Evolutionary conservation across 2,113 vertebrate genomes (phyloP).

Genomic region (Scytalopus superciliaris): DNA sequence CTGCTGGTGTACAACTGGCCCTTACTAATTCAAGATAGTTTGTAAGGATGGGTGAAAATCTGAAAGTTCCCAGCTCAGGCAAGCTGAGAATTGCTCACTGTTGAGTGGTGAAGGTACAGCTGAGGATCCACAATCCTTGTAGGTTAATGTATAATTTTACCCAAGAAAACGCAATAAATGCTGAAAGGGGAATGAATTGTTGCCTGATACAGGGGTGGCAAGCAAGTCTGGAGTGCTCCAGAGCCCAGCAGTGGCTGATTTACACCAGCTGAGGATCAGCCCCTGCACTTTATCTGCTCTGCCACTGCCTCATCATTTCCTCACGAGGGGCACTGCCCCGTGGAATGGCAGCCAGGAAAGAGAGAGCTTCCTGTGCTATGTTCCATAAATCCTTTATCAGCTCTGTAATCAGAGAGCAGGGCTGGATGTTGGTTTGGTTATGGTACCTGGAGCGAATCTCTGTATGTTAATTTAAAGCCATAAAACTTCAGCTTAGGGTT

Average conservation of each 20-base stretch:
- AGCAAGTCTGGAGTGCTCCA: background rate
- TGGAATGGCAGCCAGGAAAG: background rate
- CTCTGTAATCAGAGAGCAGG: conserved; percentile 57
- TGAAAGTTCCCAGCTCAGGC: background rate
- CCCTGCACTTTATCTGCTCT: background rate
- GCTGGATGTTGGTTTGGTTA: conserved; percentile 65
- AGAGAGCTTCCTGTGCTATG: conserved; percentile 17
- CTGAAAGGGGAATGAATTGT: background rate
- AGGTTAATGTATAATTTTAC: background rate
- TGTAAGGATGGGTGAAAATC: background rate
- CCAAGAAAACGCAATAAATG: background rate
- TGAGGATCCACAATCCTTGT: background rate
- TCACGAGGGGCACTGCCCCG: background rate
- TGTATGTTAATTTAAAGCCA: conserved; percentile 58
- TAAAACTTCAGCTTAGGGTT: conserved; percentile 64
- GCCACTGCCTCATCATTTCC: conserved; percentile 1
- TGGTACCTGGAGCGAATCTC: conserved; percentile 54
- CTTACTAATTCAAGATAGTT: background rate
- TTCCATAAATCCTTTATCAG: conserved; percentile 43
- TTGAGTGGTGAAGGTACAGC: background rate
- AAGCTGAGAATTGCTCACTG: background rate
- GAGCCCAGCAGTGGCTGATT: background rate
- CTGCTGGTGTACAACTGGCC: background rate
- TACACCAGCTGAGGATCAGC: background rate
- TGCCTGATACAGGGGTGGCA: background rate